Conservation (phyloP, 2,113 vertebrate species). For the Morphnarchus princeps region DNA sequence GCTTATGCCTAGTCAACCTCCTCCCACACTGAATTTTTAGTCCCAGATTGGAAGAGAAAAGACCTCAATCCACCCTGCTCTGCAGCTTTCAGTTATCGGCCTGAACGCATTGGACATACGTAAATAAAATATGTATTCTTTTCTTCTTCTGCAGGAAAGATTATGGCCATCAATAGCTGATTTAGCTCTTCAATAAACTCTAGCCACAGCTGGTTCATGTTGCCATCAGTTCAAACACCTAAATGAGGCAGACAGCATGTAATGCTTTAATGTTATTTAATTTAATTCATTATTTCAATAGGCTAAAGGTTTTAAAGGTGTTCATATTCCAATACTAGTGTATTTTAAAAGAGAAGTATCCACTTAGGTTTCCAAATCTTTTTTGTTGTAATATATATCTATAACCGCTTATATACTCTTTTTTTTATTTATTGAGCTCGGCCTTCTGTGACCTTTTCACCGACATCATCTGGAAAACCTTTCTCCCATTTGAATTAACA, state of each 20-base stretch:
- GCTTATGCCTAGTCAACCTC: neutral
- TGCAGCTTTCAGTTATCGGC: neutral
- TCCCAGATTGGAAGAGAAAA: neutral
- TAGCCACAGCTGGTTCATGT: neutral
- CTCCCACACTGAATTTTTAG: neutral
- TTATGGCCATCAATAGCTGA: neutral
- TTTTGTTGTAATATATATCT: neutral
- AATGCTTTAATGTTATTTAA: neutral
- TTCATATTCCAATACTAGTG: neutral
- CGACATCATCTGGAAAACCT: constrained; percentile 1
- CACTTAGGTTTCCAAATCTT: neutral
- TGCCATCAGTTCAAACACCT: neutral
- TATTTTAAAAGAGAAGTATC: neutral
- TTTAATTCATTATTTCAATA: neutral
- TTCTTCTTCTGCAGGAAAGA: neutral
- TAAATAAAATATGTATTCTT: neutral
- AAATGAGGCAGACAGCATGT: neutral
- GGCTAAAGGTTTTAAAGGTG: neutral
- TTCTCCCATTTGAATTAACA: constrained; percentile 30
- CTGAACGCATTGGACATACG: neutral
- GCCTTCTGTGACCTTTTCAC: constrained; percentile 10
- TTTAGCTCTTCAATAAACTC: neutral
- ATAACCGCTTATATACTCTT: neutral
- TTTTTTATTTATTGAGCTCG: neutral
- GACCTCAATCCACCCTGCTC: neutral